A percentile compares a stretch with the other conserved stretches of the same genome.
Conservation (phyloP, 2,113 vertebrate genomes). For the Sylvilagus bachmani region DNA sequence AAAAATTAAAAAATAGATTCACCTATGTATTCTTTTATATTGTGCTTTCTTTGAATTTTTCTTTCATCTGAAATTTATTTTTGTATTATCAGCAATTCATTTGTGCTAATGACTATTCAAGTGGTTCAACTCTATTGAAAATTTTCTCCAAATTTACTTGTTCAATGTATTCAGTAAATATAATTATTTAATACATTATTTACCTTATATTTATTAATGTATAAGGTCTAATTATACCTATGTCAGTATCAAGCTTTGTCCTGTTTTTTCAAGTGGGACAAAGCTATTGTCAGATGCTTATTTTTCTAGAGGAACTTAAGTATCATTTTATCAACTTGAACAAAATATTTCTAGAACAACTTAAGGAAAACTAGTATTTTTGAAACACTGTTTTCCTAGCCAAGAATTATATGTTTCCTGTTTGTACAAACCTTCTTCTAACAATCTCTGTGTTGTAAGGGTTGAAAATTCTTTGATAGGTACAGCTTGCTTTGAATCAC, state of each 20-base stretch:
- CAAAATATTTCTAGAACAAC: conserved; percentile 29
- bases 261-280: not conserved
- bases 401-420: not conserved
- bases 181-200: not conserved
- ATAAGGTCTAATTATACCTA: not conserved
- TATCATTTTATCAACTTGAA: conserved; percentile 32
- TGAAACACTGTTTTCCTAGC: not conserved
- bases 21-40: not conserved
- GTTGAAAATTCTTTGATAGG: not conserved
- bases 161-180: not conserved
- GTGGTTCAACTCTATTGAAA: not conserved
- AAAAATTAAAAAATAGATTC: not conserved
- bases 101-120: not conserved
- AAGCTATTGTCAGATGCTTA: not conserved
- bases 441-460: not conserved
- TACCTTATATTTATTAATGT: not conserved
- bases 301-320: conserved; percentile 52
- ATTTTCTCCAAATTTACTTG: conserved; percentile 52
- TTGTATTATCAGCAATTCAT: not conserved
- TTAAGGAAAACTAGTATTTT: not conserved
- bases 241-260: not conserved
- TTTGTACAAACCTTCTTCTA: not conserved
- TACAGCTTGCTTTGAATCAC: not conserved
- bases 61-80: not conserved
- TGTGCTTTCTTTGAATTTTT: conserved; percentile 27